phyloP scores from a whole-genome alignment of 1,140 invertebrate species.

The Eufriesea mexicana region DNA sequence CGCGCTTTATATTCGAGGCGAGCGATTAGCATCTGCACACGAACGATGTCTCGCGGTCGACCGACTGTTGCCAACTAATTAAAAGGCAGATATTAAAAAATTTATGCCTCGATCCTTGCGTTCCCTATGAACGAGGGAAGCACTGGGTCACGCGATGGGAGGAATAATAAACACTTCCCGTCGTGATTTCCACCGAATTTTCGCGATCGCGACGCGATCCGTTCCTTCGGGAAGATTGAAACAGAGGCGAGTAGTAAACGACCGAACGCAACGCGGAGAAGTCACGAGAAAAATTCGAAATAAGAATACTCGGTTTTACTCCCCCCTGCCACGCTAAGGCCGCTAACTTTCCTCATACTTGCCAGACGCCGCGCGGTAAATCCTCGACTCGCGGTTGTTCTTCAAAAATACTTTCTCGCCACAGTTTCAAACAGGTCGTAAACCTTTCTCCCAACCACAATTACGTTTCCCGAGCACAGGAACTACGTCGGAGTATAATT shows the following conservation, averaged over 20 bases:
- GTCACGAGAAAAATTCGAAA: neutral
- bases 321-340: neutral
- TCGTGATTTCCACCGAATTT: neutral
- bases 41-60: slow-evolving; percentile 26
- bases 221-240: neutral
- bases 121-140: neutral
- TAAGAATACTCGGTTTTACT: neutral
- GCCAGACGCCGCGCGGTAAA: neutral
- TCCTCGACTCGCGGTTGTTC: neutral
- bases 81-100: slow-evolving; percentile 63
- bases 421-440: neutral
- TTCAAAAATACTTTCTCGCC: neutral
- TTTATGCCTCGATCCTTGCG: slow-evolving; percentile 40
- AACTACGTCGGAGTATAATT: slow-evolving; percentile 18
- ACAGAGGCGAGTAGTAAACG: neutral
- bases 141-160: neutral
- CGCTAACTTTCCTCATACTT: neutral
- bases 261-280: too few species aligned
- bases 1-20: slow-evolving; percentile 44
- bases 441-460: slow-evolving; percentile 3
- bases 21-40: slow-evolving; percentile 56
- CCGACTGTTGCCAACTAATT: slow-evolving; percentile 47
- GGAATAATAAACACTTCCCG: neutral
- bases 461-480: neutral
- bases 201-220: neutral